Percentiles rank a stretch among this genome's conserved stretches.
phyloP scores from a whole-genome alignment of 1,140 invertebrate species.

The Antheraea mylitta region DNA sequence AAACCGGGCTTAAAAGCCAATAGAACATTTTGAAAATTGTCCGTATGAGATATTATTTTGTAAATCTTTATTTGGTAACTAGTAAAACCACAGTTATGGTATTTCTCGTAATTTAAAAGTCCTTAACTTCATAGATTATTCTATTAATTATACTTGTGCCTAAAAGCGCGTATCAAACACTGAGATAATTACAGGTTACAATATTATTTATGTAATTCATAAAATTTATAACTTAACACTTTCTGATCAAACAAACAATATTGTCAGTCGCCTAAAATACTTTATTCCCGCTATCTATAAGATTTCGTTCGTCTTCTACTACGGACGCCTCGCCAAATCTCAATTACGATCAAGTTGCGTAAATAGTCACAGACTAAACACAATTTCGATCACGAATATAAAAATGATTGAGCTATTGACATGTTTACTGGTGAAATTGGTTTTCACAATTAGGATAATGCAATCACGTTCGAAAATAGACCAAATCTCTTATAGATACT shows the following conservation, averaged over 20 bases:
- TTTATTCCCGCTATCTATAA: background rate
- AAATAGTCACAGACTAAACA: background rate
- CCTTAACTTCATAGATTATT: too few species aligned
- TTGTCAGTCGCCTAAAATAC: background rate
- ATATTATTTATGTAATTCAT: too few species aligned
- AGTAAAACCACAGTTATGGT: too few species aligned
- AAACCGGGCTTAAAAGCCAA: too few species aligned
- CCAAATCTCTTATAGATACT: background rate
- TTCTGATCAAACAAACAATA: background rate
- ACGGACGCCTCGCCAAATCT: background rate
- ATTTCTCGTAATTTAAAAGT: too few species aligned
- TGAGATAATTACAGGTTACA: too few species aligned
- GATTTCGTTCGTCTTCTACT: constrained; percentile 13
- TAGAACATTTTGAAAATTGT: too few species aligned
- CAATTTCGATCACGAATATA: constrained; percentile 1
- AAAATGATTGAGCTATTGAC: background rate
- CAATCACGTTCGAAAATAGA: background rate
- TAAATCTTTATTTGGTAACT: too few species aligned
- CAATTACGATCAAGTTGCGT: background rate
- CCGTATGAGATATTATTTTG: too few species aligned
- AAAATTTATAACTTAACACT: too few species aligned
- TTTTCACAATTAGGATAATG: background rate
- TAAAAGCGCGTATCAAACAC: too few species aligned
- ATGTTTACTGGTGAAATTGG: background rate
- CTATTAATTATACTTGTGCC: too few species aligned